phyloP scores from a whole-genome alignment of 1,140 invertebrate species.

The Papilio xuthus region DNA sequence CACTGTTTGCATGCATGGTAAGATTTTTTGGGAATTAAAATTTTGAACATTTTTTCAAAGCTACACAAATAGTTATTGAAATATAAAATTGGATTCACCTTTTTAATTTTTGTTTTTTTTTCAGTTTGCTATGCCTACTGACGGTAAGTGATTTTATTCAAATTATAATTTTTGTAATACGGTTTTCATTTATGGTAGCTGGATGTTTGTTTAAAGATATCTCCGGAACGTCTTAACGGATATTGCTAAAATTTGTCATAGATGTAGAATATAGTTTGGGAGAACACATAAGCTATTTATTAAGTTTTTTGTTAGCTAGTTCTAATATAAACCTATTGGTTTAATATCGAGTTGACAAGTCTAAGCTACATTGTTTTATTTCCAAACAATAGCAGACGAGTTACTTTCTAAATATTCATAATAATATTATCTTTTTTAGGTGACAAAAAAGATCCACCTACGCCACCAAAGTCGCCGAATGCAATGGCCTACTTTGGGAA shows the following conservation, averaged over 20 bases:
- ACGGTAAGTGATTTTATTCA: neutral
- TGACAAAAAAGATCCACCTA: neutral
- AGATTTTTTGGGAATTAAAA: neutral
- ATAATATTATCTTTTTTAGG: neutral
- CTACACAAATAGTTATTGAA: neutral
- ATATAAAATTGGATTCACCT: neutral
- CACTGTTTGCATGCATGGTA: constrained; percentile 29
- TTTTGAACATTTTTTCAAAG: neutral
- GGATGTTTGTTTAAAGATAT: too few relatives aligned
- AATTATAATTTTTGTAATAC: neutral
- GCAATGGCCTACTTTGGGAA: neutral
- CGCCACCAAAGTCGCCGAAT: neutral
- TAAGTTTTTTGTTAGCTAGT: too few relatives aligned
- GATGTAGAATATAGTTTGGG: too few relatives aligned
- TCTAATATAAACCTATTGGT: too few relatives aligned
- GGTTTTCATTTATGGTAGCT: too few relatives aligned
- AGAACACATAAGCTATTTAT: too few relatives aligned
- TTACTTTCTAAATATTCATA: neutral
- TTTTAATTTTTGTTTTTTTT: neutral
- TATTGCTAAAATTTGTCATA: too few relatives aligned
- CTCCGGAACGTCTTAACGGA: too few relatives aligned
- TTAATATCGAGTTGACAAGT: too few relatives aligned
- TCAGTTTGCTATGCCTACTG: constrained; percentile 20
- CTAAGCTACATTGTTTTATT: too few relatives aligned
- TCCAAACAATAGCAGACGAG: too few relatives aligned